Conservation (phyloP, 2,797 vertebrate genomes). For the Orestias chungarensis region DNA sequence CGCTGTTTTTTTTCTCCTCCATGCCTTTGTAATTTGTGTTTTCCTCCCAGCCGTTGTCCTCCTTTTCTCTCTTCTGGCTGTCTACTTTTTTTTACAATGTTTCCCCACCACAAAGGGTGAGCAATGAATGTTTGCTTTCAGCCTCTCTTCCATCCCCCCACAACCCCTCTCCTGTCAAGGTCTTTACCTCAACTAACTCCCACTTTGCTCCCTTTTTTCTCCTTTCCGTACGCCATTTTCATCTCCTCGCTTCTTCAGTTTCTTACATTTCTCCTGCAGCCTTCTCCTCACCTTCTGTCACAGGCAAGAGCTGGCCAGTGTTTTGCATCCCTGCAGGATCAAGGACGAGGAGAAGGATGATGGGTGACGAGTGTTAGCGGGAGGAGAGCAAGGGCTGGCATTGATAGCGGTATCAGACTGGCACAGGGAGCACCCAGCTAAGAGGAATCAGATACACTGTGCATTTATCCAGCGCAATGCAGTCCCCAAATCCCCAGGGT, state of each 20-base stretch:
- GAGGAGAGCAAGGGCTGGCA: constrained; percentile 45
- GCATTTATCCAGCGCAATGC: constrained; percentile 30
- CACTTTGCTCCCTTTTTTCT: constrained; percentile 9
- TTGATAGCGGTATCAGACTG: constrained; percentile 58
- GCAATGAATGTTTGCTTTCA: constrained; percentile 26
- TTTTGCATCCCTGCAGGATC: constrained; percentile 54
- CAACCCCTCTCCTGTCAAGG: background rate
- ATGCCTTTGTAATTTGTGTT: constrained; percentile 47
- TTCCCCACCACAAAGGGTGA: constrained; percentile 44
- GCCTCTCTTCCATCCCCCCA: background rate
- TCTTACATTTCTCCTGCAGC: constrained; percentile 34
- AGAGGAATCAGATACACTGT: constrained; percentile 63
- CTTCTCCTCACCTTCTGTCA: constrained; percentile 39
- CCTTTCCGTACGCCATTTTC: constrained; percentile 5
- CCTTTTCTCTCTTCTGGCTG: constrained; percentile 36
- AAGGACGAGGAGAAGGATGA: constrained; percentile 19
- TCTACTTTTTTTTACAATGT: constrained; percentile 36
- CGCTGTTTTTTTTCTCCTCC: constrained; percentile 26
- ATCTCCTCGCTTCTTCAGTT: constrained; percentile 12
- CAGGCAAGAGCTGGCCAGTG: constrained; percentile 35
- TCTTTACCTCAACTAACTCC: constrained; percentile 22
- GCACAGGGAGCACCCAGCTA: constrained; percentile 47
- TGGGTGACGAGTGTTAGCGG: constrained; percentile 21
- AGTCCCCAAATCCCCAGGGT: constrained; percentile 27
- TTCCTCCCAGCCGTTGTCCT: constrained; percentile 40